phyloP scores from a whole-genome alignment of 2,113 vertebrate genomes.

The Ciconia stormi region DNA sequence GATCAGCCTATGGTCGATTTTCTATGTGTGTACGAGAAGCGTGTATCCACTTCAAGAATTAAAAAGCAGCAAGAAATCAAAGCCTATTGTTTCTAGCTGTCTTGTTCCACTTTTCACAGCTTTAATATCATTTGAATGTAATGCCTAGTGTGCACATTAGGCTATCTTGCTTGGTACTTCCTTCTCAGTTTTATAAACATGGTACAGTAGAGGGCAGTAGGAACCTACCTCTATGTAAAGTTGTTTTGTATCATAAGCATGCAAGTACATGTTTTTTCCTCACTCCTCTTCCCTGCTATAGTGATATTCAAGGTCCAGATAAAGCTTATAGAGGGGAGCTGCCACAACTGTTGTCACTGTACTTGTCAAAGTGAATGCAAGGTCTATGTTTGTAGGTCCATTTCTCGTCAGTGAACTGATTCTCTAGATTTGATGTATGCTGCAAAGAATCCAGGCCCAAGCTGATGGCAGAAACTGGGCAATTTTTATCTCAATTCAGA shows the following conservation, averaged over 20 bases:
- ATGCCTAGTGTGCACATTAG: neutral
- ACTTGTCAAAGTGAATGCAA: neutral
- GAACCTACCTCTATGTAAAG: neutral
- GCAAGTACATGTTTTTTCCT: neutral
- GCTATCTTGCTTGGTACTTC: neutral
- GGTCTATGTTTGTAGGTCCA: neutral
- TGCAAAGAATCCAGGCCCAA: neutral
- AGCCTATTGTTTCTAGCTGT: neutral
- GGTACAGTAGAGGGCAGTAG: conserved; percentile 59
- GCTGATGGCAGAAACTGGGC: neutral
- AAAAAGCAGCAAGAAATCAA: neutral
- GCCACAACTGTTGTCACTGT: neutral
- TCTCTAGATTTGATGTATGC: neutral
- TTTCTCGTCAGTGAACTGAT: neutral
- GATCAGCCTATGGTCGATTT: neutral
- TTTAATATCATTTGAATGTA: neutral
- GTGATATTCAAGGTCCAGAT: neutral
- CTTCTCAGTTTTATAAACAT: neutral
- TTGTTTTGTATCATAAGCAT: neutral
- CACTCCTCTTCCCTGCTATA: neutral
- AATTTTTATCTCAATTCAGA: neutral
- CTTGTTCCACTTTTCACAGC: neutral
- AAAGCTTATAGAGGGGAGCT: neutral
- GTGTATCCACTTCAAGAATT: neutral
- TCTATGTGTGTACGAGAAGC: neutral